Evolutionary conservation across 2,797 vertebrate species (phyloP), one percentile per base, ranked within the genome.

Genomic region (Sebastes dallii): DNA sequence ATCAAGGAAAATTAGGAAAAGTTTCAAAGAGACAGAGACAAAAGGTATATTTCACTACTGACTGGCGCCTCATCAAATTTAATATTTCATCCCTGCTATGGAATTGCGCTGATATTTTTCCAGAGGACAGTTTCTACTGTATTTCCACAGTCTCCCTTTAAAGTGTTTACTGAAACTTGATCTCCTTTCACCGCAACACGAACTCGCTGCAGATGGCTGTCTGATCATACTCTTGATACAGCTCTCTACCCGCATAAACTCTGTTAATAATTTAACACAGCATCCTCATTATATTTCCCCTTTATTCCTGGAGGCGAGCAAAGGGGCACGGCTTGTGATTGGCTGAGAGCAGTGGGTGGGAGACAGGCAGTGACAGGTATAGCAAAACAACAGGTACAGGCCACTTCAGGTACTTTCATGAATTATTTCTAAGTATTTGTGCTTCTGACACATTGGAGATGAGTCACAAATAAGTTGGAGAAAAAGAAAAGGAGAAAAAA

Each of bases 191-290:
- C 87, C 85, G 86, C 77, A 73, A 83, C 84, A 58, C 83, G 85
- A 91, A 86, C 91, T 88, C 82, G 20, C 67, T 78, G 82, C 89
- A 92, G 90, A 88, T 90, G 89, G 82, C 68, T 81, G 86, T 87
- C 81, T 69, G 81, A 87, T 92, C 86, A 91, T 86, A 89, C 73
- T 71, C 78, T 84, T 84, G 83, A 94, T 90, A 77, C 80, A 87
- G 78, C 32, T 86, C 84, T 85, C 84, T 84, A 72, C 83, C 88
- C 85, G 91, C 88, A 94, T 90, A 88, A 86, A 91, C 81, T 74
- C 50, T 77, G 74, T 96, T 69, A 95, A 96, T 96, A 91, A 96
- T 96, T 96, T 25, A 96, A 75, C 81, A 76, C 68, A 25, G 80
- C 87, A 82, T 86, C 65, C 82, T 92, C 91, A 91, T 93, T 92